Evolutionary conservation across 1,140 invertebrate genomes (phyloP), one percentile per base, ranked within the genome.

Genomic region (Habropoda laboriosa): DNA sequence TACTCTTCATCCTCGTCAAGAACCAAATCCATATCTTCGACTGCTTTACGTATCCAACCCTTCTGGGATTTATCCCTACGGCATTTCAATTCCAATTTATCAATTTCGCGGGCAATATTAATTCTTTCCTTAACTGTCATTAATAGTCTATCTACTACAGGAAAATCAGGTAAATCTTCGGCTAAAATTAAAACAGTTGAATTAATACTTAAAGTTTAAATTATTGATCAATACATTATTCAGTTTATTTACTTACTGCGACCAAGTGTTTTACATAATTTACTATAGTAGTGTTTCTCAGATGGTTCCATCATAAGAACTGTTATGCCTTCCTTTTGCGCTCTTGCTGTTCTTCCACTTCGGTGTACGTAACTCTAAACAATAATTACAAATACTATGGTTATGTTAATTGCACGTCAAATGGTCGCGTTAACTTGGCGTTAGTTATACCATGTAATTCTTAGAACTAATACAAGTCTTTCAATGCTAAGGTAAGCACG

Each of bases 281-380:
- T 97, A 0, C 95, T 93, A 88, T 99, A 99, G 64, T 94, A 94
- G 53, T 94, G 94, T 4, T 96, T 94, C 91, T 99, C 99, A 5
- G 95, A 94, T 0, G 98, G 97, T 86, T 98, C 98, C 92, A 99
- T 96, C 66, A 99, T 94, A 79, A 99, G 94, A 12, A 99, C 95
- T 38, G 98, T 98, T 13, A 99, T 94, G 13, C 99, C 99, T 91
- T 97, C 95, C 80, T 96, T 96, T 68, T 94, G 95, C 13, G 97
- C 98, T 76, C 99, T 94, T 0, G 99, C 99, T 12, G 99, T 99
- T 77, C 99, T 94, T 0, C 99, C 99, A 93, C 98, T 99, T 68
- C 99, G 94, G 92, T 99, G 99, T 1, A 99, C 96, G 91, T 99
- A 99, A 91, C 96, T 96, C 95, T 96, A 82, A 60, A 93, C 92